phyloP scores from a whole-genome alignment of 1,140 invertebrate species.

The Drosophila ananassae region DNA sequence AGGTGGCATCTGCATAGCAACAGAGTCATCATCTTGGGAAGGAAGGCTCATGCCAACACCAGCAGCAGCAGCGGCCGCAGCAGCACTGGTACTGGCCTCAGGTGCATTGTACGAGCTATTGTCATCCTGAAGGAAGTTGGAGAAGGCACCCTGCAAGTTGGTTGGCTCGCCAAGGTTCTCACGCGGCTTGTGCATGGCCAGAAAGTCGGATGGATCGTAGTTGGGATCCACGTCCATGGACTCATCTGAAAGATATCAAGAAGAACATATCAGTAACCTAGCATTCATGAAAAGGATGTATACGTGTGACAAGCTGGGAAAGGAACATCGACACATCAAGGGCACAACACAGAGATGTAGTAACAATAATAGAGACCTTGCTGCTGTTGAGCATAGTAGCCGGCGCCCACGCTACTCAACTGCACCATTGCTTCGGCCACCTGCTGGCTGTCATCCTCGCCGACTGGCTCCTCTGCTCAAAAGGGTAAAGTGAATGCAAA shows the following conservation, averaged over 20 bases:
- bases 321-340: constrained; percentile 11
- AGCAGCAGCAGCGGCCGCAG: constrained; percentile 28
- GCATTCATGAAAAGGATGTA: not conserved
- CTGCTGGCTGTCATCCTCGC: constrained; percentile 91
- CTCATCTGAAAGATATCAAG: constrained; percentile 86
- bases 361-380: constrained; percentile 78
- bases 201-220: constrained; percentile 94
- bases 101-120: constrained; percentile 52
- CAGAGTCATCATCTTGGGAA: constrained; percentile 29
- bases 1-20: constrained; percentile 44
- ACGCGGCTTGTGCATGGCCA: constrained; percentile 84
- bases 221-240: constrained; percentile 92
- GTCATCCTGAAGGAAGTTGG: constrained; percentile 69
- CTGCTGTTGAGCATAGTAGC: constrained; percentile 87
- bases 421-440: constrained; percentile 94
- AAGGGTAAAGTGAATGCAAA: constrained; percentile 14
- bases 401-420: constrained; percentile 89
- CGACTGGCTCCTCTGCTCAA: constrained; percentile 85
- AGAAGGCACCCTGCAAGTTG: constrained; percentile 50
- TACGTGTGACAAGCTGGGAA: constrained; percentile 7
- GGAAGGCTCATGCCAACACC: constrained; percentile 21
- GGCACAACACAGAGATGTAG: constrained; percentile 24
- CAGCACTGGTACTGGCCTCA: constrained; percentile 58
- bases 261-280: constrained; percentile 38
- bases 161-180: constrained; percentile 44